Evolutionary conservation across 1,140 invertebrate species (phyloP).

Genomic region (Fragariocoptes setiger): DNA sequence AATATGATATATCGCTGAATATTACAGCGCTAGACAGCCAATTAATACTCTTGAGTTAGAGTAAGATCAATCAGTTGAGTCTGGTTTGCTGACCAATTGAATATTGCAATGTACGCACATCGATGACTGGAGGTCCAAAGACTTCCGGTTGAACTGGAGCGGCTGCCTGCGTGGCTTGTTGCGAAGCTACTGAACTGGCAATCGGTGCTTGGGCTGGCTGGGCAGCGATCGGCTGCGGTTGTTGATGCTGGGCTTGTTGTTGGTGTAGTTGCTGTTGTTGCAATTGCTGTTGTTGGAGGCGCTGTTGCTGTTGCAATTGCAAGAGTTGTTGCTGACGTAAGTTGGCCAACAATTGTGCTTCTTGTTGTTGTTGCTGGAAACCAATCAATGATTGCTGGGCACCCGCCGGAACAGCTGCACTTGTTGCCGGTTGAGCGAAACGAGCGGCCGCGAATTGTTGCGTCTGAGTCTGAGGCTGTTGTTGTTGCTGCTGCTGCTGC

Average conservation of each 20-base stretch:
- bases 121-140: conserved; percentile 5
- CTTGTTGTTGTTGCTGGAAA: neutral
- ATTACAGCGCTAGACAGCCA: no score
- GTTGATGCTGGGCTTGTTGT: neutral
- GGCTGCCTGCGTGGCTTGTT: neutral
- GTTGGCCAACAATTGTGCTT: neutral
- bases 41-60: no score
- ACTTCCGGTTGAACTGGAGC: neutral
- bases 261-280: neutral
- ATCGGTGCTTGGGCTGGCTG: neutral
- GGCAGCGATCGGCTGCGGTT: neutral
- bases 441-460: no score
- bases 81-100: conserved; percentile 2
- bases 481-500: neutral
- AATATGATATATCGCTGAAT: no score
- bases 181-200: neutral
- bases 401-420: neutral
- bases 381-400: neutral
- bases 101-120: conserved; percentile 2
- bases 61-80: no score
- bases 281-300: neutral
- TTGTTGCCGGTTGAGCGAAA: no score
- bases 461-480: neutral
- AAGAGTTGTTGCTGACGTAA: neutral
- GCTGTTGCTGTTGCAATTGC: neutral